Evolutionary conservation across 2,797 vertebrate genomes (phyloP), one percentile per base, ranked within the genome.

Genomic region (Gadopsis marmoratus): DNA sequence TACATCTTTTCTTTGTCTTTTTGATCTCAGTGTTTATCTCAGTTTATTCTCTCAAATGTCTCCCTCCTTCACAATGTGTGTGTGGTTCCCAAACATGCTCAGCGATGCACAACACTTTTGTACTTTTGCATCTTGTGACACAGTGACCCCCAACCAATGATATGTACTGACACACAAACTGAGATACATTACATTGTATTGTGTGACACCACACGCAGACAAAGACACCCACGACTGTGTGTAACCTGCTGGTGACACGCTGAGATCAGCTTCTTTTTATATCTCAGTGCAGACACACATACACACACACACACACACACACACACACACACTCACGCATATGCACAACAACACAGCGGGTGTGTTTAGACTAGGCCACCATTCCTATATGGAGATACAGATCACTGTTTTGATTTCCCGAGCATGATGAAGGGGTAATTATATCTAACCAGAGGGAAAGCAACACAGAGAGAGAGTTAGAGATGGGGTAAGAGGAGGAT

Each of bases 331-430:
- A 71, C 54, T 50, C 14, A 54, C 11, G 4, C 62, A 61, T 23
- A 71, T 23, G 13, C 62, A 85, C 76, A 63, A 64, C 35, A 77
- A 64, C 66, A 74, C 63, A 79, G 53, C 0, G 47, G 47, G 74
- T 74, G 79, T 93, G 92, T 94, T 94, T 93, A 92, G 92, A 89
- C 94, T 92, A 61, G 62, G 70, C 84, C 87, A 82, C 81, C 67
- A 86, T 92, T 87, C 73, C 83, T 91, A 82, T 89, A 82, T 75
- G 73, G 78, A 91, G 93, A 94, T 92, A 89, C 76, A 66, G 81
- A 94, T 94, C 86, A 88, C 74, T 88, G 82, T 93, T 90, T 86
- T 87, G 86, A 88, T 93, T 90, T 92, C 81, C 85, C 31, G 60
- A 86, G 74, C 66, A 82, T 86, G 86, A 93, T 90, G 90, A 90